A percentile compares a stretch with the other conserved stretches of the same genome.
phyloP scores from a whole-genome alignment of 1,140 invertebrate species.

The Camponotus pennsylvanicus region DNA sequence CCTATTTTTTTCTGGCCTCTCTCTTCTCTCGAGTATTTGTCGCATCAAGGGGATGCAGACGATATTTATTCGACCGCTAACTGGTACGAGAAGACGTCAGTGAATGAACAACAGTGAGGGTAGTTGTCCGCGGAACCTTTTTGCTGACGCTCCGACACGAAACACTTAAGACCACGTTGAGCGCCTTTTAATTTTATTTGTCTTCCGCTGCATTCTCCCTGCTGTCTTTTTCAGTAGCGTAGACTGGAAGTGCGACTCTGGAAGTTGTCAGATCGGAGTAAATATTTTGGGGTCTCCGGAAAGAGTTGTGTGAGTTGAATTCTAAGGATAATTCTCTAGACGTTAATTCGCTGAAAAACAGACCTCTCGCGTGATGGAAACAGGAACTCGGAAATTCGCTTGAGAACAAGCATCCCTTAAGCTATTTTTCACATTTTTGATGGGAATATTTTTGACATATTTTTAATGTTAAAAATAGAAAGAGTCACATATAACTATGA shows the following conservation, averaged over 20 bases:
- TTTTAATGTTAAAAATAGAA: background rate
- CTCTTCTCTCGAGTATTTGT: constrained; percentile 21
- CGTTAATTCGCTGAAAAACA: constrained; percentile 54
- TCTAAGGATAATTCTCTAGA: constrained; percentile 31
- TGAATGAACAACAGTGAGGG: constrained; percentile 20
- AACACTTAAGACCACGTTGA: constrained; percentile 61
- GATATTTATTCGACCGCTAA: constrained; percentile 59
- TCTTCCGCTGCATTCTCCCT: constrained; percentile 60
- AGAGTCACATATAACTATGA: background rate
- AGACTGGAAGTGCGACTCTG: constrained; percentile 55
- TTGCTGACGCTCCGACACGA: constrained; percentile 50
- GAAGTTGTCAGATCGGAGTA: constrained; percentile 59
- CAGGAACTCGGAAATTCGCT: background rate
- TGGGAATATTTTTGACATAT: background rate
- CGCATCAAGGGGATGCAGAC: constrained; percentile 18
- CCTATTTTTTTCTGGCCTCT: constrained; percentile 17
- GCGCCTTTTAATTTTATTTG: constrained; percentile 77
- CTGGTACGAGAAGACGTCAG: constrained; percentile 42
- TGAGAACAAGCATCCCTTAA: constrained; percentile 12
- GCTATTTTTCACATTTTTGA: background rate
- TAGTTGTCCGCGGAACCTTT: constrained; percentile 47
- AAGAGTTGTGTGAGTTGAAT: constrained; percentile 34
- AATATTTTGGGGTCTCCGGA: constrained; percentile 54
- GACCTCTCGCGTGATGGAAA: constrained; percentile 5
- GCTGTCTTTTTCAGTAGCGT: constrained; percentile 33